Percentiles rank a stretch among this genome's conserved stretches.
phyloP scores from a whole-genome alignment of 2,113 vertebrate genomes.

The Himantopus leucocephalus region DNA sequence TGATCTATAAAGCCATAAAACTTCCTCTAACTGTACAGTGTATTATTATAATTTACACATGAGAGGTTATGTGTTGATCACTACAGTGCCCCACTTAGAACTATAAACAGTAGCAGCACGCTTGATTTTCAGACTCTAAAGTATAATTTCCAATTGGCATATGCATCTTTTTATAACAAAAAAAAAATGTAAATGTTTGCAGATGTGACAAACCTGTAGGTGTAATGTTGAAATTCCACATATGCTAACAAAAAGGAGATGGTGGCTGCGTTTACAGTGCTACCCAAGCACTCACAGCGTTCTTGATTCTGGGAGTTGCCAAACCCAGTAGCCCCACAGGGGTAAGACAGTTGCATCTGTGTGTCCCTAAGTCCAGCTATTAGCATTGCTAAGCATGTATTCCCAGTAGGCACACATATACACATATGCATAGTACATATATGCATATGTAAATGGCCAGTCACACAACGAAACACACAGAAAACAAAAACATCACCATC shows the following conservation, averaged over 20 bases:
- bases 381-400: neutral
- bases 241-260: neutral
- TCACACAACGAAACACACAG: neutral
- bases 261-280: neutral
- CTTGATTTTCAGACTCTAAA: neutral
- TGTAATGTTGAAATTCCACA: neutral
- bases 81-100: neutral
- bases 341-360: neutral
- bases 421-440: accelerated
- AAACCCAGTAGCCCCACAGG: neutral
- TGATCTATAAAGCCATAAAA: neutral
- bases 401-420: neutral
- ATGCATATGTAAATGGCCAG: accelerated
- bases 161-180: neutral
- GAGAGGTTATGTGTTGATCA: accelerated
- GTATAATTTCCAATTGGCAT: neutral
- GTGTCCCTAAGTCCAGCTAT: neutral
- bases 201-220: neutral
- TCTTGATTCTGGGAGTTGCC: neutral
- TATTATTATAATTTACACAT: neutral
- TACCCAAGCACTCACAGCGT: neutral
- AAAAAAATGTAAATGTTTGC: neutral
- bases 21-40: neutral
- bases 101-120: neutral
- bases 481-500: neutral